A percentile compares a stretch with the other conserved stretches of the same genome.
Evolutionary conservation across 2,113 vertebrate species (phyloP).

Genomic region (Eulacestoma nigropectus): DNA sequence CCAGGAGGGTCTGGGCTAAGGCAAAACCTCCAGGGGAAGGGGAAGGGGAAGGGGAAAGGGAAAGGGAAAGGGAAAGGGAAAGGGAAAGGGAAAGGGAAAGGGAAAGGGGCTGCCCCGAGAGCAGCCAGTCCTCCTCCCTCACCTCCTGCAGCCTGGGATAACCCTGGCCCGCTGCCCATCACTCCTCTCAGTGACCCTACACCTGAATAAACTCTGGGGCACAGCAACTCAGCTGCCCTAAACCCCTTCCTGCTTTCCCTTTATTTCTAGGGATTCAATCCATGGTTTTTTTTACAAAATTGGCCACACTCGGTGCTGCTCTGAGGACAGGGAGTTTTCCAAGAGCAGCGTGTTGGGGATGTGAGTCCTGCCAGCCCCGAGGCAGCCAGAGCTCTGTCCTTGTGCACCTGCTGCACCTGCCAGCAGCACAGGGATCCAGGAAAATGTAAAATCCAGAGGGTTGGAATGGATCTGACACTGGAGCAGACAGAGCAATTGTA

Average conservation of each 20-base stretch:
- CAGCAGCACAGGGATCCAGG: not conserved
- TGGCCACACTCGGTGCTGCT: not conserved
- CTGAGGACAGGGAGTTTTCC: not conserved
- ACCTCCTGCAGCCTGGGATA: not conserved
- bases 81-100: too few relatives aligned
- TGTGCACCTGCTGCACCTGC: not conserved
- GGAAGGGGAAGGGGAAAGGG: too few relatives aligned
- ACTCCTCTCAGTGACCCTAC: not conserved
- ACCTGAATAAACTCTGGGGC: not conserved
- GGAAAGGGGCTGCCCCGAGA: not conserved
- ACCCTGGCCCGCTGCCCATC: not conserved
- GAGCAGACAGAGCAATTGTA: not conserved
- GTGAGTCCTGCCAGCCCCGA: not conserved
- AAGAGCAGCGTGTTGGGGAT: fast-evolving
- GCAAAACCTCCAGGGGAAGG: too few relatives aligned
- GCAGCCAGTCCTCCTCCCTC: not conserved
- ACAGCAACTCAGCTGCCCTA: not conserved
- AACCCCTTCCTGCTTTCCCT: not conserved
- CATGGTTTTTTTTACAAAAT: not conserved
- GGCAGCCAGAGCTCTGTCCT: not conserved
- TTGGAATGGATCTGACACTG: not conserved
- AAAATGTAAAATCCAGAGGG: not conserved
- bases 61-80: too few relatives aligned
- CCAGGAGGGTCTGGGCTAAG: not conserved
- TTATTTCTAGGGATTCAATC: not conserved